Evolutionary conservation across 2,113 vertebrate species (phyloP).

Genomic region (Vireo altiloquus): DNA sequence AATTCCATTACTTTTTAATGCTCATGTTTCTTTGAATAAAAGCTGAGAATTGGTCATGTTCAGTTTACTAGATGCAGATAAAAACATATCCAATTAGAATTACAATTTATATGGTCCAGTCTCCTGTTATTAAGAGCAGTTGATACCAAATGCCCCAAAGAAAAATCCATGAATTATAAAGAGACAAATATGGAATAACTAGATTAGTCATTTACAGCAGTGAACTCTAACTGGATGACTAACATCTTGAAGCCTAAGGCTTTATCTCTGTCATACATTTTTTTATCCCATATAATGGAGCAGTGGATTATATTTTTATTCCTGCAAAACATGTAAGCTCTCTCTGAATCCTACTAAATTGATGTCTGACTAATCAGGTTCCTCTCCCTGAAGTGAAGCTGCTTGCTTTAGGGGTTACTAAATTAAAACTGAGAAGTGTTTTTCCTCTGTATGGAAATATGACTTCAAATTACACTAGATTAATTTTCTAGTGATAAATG

Average conservation of each 20-base stretch:
- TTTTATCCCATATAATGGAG: not conserved
- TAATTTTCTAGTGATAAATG: not conserved
- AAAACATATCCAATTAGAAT: not conserved
- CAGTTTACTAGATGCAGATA: not conserved
- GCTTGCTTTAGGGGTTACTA: not conserved
- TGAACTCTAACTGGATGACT: not conserved
- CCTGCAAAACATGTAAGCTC: not conserved
- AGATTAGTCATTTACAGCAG: not conserved
- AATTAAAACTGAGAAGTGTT: not conserved
- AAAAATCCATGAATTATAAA: not conserved
- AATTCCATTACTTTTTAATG: not conserved
- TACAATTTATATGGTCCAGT: not conserved
- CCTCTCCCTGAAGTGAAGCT: not conserved
- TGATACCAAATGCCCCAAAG: not conserved
- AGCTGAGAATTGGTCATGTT: not conserved
- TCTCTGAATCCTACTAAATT: not conserved
- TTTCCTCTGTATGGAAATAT: not conserved
- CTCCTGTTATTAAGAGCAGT: not conserved
- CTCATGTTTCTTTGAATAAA: not conserved
- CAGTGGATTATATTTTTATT: not conserved
- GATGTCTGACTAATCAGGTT: not conserved
- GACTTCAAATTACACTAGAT: not conserved
- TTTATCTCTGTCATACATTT: not conserved
- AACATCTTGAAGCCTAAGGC: not conserved
- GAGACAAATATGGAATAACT: not conserved